Conservation (phyloP, 2,113 vertebrate genomes). For the Anarhynchus alexandrinus region DNA sequence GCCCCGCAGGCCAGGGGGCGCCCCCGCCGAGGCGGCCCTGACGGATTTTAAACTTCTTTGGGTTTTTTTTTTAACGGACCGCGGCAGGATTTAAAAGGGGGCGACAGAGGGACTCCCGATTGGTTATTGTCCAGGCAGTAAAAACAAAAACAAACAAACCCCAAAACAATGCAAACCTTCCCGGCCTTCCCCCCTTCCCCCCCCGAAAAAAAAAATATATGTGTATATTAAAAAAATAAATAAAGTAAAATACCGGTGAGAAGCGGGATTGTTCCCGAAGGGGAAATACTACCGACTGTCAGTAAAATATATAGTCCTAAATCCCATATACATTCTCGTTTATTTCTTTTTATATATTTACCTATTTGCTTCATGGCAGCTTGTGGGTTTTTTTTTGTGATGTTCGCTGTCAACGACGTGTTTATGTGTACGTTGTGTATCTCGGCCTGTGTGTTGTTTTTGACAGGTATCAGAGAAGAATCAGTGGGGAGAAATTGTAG, state of each 20-base stretch:
- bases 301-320: slow-evolving; percentile 13
- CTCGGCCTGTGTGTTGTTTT: slow-evolving; percentile 72
- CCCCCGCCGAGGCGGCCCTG: slow-evolving; percentile 14
- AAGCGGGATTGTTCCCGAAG: background rate
- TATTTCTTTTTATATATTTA: slow-evolving; percentile 26
- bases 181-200: background rate
- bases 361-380: slow-evolving; percentile 60
- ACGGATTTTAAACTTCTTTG: slow-evolving; percentile 74
- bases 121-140: slow-evolving; percentile 81
- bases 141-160: slow-evolving; percentile 80
- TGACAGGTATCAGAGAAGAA: slow-evolving; percentile 97
- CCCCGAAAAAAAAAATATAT: background rate
- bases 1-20: slow-evolving; percentile 60
- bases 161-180: slow-evolving; percentile 35
- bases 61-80: slow-evolving; percentile 76
- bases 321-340: background rate
- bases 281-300: background rate
- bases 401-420: slow-evolving; percentile 46
- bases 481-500: slow-evolving; percentile 95
- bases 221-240: background rate
- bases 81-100: slow-evolving; percentile 81
- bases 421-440: slow-evolving; percentile 62
- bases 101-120: slow-evolving; percentile 80
- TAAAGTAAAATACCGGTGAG: background rate
- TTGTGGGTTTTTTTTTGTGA: slow-evolving; percentile 7